phyloP scores from a whole-genome alignment of 1,140 invertebrate species.

The Papilio polytes region DNA sequence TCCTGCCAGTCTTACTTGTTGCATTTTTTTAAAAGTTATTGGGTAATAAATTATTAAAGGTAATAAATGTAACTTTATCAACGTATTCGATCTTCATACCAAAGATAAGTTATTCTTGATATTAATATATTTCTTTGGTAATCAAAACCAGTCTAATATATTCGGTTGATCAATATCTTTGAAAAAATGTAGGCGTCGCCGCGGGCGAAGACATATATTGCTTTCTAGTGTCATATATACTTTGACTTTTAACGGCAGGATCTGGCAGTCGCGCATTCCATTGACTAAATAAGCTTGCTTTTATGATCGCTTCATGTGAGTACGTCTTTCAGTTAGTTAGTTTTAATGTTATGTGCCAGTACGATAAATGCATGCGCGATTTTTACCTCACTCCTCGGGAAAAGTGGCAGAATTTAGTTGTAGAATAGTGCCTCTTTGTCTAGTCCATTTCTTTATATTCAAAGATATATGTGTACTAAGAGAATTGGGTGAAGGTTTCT shows the following conservation, averaged over 20 bases:
- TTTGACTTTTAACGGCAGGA: not conserved
- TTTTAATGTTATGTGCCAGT: not conserved
- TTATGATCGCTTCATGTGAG: not conserved
- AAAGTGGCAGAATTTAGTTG: too few species aligned
- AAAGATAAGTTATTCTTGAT: conserved; percentile 16
- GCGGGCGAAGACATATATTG: conserved; percentile 15
- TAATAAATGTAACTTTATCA: not conserved
- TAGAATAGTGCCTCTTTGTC: not conserved
- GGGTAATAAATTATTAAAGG: not conserved
- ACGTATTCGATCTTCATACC: not conserved
- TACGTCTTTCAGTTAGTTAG: not conserved
- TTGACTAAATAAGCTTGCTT: not conserved
- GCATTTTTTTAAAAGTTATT: not conserved
- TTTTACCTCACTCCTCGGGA: too few species aligned
- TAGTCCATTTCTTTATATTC: not conserved
- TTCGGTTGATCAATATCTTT: conserved; percentile 10
- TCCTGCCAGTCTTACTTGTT: not conserved
- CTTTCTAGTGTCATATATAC: conserved; percentile 22
- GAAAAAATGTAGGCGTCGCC: conserved; percentile 9
- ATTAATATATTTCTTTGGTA: not conserved
- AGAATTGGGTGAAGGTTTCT: conserved; percentile 15
- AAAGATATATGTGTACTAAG: not conserved
- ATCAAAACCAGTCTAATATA: conserved; percentile 18
- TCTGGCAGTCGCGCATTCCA: not conserved
- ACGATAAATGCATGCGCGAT: not conserved